Evolutionary conservation across 2,888 invertebrate genomes (phyloP).

Genomic region (Tridacna gigas): DNA sequence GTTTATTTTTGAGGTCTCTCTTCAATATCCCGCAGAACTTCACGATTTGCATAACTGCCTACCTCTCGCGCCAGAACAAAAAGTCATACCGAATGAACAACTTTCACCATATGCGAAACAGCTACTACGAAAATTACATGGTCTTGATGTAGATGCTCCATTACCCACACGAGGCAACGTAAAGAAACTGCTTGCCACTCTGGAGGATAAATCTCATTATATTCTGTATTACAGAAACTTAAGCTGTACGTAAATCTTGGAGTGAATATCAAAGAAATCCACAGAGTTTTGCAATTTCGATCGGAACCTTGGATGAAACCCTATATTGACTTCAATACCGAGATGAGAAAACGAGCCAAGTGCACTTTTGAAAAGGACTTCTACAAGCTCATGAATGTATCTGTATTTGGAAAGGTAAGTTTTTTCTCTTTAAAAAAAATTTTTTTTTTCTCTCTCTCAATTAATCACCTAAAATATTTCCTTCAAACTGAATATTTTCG

Average conservation of each 20-base stretch:
- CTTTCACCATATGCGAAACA: constrained; percentile 29
- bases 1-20: constrained; percentile 33
- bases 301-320: constrained; percentile 78
- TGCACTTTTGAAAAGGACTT: constrained; percentile 79
- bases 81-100: constrained; percentile 1
- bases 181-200: constrained; percentile 14
- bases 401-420: constrained; percentile 83
- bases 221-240: constrained; percentile 26
- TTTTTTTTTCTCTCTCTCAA: too few relatives aligned
- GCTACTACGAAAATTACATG: constrained; percentile 29
- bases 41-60: constrained; percentile 35
- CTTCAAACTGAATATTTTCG: not conserved
- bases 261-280: constrained; percentile 70
- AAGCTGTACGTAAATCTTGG: constrained; percentile 50
- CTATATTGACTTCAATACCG: constrained; percentile 79
- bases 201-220: constrained; percentile 18
- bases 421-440: too few relatives aligned
- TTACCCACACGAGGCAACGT: constrained; percentile 11
- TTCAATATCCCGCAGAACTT: constrained; percentile 17
- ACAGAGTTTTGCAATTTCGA: constrained; percentile 77
- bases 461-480: not conserved
- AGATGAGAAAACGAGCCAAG: constrained; percentile 59
- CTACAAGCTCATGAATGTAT: constrained; percentile 71
- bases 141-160: not conserved
- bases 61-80: constrained; percentile 30